Conservation (phyloP, 2,797 vertebrate species). For the Morus bassanus region DNA sequence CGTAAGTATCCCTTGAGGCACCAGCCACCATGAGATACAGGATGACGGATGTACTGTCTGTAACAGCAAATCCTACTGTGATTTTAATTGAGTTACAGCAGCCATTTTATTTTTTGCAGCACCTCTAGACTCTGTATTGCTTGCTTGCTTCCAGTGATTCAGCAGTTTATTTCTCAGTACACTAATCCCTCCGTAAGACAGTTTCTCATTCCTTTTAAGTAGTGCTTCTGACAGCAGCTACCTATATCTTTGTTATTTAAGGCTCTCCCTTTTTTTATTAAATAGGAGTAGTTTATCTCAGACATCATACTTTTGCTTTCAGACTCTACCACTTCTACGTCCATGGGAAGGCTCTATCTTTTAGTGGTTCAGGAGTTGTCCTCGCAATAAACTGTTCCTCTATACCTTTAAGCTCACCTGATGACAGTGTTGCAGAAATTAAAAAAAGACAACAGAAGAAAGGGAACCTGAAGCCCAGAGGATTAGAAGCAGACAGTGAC, state of each 20-base stretch:
- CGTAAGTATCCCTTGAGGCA: not conserved
- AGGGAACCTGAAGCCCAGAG: not conserved
- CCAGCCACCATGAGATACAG: not conserved
- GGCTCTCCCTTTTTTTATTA: not conserved
- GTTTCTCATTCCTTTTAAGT: not conserved
- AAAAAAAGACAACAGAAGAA: not conserved
- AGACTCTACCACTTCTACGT: not conserved
- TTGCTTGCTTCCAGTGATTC: not conserved
- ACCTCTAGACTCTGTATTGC: not conserved
- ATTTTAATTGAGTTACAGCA: constrained; percentile 19
- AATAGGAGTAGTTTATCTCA: not conserved
- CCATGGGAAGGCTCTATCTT: not conserved
- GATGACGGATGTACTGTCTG: not conserved
- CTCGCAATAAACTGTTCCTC: not conserved
- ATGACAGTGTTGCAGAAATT: not conserved
- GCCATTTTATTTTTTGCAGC: not conserved
- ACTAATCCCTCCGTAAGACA: not conserved
- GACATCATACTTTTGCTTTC: not conserved
- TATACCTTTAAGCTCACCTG: not conserved
- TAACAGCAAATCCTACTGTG: not conserved
- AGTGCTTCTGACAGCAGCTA: not conserved
- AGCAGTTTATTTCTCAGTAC: constrained; percentile 30
- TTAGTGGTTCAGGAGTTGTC: not conserved
- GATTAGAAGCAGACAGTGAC: not conserved
- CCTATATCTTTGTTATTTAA: not conserved